phyloP scores from a whole-genome alignment of 2,888 invertebrate genomes.

The Macrosiphum euphorbiae region DNA sequence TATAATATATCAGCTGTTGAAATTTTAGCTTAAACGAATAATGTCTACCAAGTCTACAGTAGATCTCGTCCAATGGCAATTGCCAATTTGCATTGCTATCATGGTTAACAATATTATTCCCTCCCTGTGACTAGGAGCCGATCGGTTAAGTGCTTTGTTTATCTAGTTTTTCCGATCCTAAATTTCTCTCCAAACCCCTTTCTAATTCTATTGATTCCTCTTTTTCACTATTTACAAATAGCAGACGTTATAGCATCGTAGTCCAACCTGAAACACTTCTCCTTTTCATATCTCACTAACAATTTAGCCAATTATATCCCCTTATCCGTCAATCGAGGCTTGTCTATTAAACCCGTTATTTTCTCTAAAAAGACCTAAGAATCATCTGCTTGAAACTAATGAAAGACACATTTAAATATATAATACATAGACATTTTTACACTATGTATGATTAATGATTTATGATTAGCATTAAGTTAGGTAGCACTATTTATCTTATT shows the following conservation, averaged over 20 bases:
- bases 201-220: neutral
- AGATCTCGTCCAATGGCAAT: neutral
- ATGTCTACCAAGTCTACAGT: neutral
- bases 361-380: neutral
- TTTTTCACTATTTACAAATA: neutral
- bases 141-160: neutral
- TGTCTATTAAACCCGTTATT: neutral
- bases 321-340: neutral
- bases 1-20: neutral
- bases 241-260: neutral
- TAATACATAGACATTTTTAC: too few species aligned
- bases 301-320: neutral
- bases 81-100: neutral
- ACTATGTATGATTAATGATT: too few species aligned
- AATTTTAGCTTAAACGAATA: neutral
- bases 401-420: too few species aligned
- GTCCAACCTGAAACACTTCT: neutral
- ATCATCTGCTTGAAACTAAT: too few species aligned
- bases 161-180: neutral
- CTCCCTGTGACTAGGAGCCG: too few species aligned
- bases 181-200: neutral
- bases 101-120: too few species aligned
- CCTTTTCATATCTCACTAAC: neutral
- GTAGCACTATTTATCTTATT: too few species aligned
- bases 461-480: too few species aligned